A percentile compares a stretch with the other conserved stretches of the same genome.
Evolutionary conservation across 2,888 invertebrate genomes (phyloP).

Genomic region (Cloeon dipterum): DNA sequence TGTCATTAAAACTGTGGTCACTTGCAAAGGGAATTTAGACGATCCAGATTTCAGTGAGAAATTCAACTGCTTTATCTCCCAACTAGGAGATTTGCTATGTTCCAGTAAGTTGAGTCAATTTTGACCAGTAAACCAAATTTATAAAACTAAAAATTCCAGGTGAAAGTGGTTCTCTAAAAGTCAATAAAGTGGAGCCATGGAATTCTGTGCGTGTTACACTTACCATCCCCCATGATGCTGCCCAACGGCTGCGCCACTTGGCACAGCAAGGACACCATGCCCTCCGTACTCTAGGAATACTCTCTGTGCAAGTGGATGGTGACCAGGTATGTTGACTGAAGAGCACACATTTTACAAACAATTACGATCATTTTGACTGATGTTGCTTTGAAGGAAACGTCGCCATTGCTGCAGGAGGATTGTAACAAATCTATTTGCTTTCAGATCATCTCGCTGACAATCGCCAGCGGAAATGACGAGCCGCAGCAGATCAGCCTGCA

Average conservation of each 20-base stretch:
- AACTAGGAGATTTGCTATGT: constrained; percentile 53
- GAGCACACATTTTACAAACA: no score
- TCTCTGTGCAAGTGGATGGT: constrained; percentile 72
- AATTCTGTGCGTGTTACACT: constrained; percentile 94
- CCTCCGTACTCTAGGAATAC: constrained; percentile 75
- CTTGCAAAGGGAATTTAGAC: constrained; percentile 74
- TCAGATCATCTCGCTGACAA: constrained; percentile 33
- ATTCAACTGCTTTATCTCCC: constrained; percentile 52
- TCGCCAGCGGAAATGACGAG: constrained; percentile 38
- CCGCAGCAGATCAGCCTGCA: constrained; percentile 44
- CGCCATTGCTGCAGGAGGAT: neutral
- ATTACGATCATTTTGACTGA: constrained; percentile 3
- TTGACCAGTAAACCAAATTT: neutral
- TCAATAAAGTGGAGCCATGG: constrained; percentile 87
- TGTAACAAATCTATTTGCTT: constrained; percentile 6
- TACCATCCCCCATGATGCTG: constrained; percentile 91
- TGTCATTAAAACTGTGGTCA: constrained; percentile 56
- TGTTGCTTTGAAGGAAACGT: no score
- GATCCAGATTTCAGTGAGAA: constrained; percentile 69
- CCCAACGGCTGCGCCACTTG: constrained; percentile 68
- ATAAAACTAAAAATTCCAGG: constrained; percentile 14
- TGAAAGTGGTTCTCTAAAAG: constrained; percentile 28
- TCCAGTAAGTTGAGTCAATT: constrained; percentile 47
- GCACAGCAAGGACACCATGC: constrained; percentile 78
- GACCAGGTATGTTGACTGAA: constrained; percentile 18